Evolutionary conservation across 92 coral and sea anemone species (phyloP).

Genomic region (Meandrina meandrites): DNA sequence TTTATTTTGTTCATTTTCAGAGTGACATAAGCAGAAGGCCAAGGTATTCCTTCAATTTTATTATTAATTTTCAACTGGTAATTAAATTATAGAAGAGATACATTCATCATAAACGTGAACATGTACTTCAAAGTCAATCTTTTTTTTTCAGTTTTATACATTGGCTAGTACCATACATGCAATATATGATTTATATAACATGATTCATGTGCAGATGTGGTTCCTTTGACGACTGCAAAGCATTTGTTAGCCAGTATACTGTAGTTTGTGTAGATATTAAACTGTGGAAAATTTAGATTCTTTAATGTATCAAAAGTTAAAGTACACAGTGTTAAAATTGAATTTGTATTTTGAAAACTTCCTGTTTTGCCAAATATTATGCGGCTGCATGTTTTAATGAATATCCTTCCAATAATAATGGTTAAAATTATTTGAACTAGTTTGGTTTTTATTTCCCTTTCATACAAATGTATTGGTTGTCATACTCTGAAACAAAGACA

Average conservation of each 20-base stretch:
- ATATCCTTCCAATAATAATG: neutral
- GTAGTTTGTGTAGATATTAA: neutral
- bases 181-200: neutral
- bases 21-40: conserved; percentile 71
- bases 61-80: neutral
- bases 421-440: neutral
- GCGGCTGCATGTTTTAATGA: neutral
- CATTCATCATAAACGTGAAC: no score
- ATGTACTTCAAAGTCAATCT: no score
- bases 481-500: neutral
- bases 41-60: conserved; percentile 47
- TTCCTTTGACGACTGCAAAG: neutral
- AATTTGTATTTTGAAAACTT: neutral
- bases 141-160: no score
- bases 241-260: neutral
- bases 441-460: neutral
- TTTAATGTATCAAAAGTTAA: neutral
- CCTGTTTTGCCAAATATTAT: neutral
- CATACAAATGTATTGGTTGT: neutral
- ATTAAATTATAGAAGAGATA: neutral
- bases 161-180: neutral
- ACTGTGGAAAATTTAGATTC: neutral
- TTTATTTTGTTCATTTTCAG: conserved; percentile 48
- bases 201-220: neutral
- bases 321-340: neutral